Evolutionary conservation across 2,113 vertebrate species (phyloP).

Genomic region (Dendropsophus ebraccatus): DNA sequence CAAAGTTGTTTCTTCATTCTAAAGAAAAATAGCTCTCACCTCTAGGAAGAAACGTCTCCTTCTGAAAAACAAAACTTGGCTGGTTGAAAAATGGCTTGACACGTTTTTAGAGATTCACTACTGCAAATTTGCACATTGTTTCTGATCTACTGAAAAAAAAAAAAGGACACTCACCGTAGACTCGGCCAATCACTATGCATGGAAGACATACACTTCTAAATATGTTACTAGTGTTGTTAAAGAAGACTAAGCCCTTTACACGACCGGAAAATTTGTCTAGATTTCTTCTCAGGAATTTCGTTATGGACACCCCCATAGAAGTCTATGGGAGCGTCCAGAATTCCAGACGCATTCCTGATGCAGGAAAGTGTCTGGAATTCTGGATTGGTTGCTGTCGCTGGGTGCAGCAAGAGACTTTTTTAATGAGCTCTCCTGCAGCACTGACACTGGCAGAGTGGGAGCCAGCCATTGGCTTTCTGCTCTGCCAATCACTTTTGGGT

Average conservation of each 20-base stretch:
- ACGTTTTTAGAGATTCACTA: background rate
- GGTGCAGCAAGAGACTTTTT: too few species aligned
- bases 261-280: too few species aligned
- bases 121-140: background rate
- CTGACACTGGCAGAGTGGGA: too few species aligned
- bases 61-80: constrained; percentile 3
- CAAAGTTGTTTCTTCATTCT: constrained; percentile 9
- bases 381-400: too few species aligned
- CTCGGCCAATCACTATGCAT: background rate
- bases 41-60: constrained; percentile 7
- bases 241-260: background rate
- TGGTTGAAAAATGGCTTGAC: constrained; percentile 12
- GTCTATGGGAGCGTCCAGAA: too few species aligned
- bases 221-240: background rate
- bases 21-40: constrained; percentile 12
- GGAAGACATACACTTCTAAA: background rate
- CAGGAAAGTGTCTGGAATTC: too few species aligned
- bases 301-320: too few species aligned
- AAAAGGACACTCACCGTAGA: background rate
- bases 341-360: too few species aligned
- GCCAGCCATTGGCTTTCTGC: too few species aligned
- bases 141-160: background rate
- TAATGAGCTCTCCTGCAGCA: too few species aligned
- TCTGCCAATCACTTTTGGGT: too few species aligned
- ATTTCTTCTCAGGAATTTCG: too few species aligned